phyloP scores from a whole-genome alignment of 1,140 invertebrate species.

The Uloborus diversus region DNA sequence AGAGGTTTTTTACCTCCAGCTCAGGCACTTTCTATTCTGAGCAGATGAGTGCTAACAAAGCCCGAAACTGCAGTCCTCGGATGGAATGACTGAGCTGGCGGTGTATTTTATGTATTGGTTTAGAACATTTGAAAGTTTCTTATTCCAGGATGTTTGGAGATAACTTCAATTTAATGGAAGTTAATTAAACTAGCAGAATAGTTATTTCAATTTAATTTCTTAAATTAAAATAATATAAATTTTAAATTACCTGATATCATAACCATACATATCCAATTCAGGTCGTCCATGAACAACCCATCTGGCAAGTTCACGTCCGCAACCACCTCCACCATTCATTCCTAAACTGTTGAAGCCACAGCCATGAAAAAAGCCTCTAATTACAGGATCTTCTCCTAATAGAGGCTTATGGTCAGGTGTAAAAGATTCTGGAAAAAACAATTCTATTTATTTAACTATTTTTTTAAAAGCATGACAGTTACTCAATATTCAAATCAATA shows the following conservation, averaged over 20 bases:
- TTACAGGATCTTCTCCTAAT: constrained; percentile 73
- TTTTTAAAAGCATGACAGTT: neutral
- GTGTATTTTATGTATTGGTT: too few relatives aligned
- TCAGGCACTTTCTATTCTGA: too few relatives aligned
- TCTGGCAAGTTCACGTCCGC: constrained; percentile 81
- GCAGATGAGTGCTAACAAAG: too few relatives aligned
- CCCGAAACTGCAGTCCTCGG: too few relatives aligned
- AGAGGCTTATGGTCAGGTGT: constrained; percentile 90
- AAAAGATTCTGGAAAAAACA: constrained; percentile 77
- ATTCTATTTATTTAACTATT: neutral
- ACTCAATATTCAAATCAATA: neutral
- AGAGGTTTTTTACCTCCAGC: too few relatives aligned
- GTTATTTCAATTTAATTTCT: too few relatives aligned
- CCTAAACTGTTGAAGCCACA: constrained; percentile 89
- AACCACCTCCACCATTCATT: constrained; percentile 89
- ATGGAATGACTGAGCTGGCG: too few relatives aligned
- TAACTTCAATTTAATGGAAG: too few relatives aligned
- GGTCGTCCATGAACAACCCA: constrained; percentile 86
- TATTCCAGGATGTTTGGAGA: too few relatives aligned
- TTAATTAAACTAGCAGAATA: too few relatives aligned
- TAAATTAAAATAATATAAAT: neutral
- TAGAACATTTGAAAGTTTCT: too few relatives aligned
- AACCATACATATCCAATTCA: constrained; percentile 82
- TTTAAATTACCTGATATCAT: constrained; percentile 77
- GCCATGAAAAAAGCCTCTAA: constrained; percentile 78